Percentiles rank a stretch among this genome's conserved stretches.
Evolutionary conservation across 30 jellyfish, hydroid and myxozoan genomes (phyloP).

Genomic region (Clytia hemisphaerica): DNA sequence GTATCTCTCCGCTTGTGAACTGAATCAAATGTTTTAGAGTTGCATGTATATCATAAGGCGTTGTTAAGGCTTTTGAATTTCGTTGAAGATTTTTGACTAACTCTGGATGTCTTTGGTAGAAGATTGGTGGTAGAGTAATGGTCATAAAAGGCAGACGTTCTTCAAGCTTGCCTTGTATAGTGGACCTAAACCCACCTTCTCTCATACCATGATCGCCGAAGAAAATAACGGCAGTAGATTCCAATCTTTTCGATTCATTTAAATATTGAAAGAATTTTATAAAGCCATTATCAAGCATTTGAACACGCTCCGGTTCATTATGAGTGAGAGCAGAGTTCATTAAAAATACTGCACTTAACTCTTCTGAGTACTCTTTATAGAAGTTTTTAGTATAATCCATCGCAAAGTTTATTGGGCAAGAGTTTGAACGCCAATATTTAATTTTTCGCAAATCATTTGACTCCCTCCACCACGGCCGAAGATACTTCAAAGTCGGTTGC

Average conservation of each 20-base stretch:
- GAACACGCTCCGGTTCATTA: constrained; percentile 20
- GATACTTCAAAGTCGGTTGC: constrained; percentile 57
- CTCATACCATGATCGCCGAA: constrained; percentile 85
- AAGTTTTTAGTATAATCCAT: constrained; percentile 31
- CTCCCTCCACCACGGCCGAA: constrained; percentile 59
- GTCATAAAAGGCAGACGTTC: constrained; percentile 79
- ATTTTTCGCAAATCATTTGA: too few species aligned
- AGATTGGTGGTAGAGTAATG: constrained; percentile 31
- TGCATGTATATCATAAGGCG: constrained; percentile 30
- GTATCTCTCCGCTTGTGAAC: background rate
- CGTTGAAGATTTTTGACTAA: constrained; percentile 21
- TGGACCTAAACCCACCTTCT: constrained; percentile 49
- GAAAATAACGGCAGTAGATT: constrained; percentile 40
- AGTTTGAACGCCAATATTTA: constrained; percentile 10
- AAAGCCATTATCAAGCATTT: constrained; percentile 32
- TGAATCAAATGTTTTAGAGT: constrained; percentile 16
- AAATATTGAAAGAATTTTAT: constrained; percentile 7
- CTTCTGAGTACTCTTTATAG: constrained; percentile 25
- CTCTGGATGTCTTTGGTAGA: constrained; percentile 14
- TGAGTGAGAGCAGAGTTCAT: constrained; percentile 45
- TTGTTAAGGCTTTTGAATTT: constrained; percentile 31
- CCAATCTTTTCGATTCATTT: constrained; percentile 13
- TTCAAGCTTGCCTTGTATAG: constrained; percentile 71
- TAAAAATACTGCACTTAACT: constrained; percentile 29
- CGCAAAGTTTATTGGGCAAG: constrained; percentile 37